Base-by-base conservation (phyloP, 2,888 invertebrate species). In the Agrotis exclamationis region DNA sequence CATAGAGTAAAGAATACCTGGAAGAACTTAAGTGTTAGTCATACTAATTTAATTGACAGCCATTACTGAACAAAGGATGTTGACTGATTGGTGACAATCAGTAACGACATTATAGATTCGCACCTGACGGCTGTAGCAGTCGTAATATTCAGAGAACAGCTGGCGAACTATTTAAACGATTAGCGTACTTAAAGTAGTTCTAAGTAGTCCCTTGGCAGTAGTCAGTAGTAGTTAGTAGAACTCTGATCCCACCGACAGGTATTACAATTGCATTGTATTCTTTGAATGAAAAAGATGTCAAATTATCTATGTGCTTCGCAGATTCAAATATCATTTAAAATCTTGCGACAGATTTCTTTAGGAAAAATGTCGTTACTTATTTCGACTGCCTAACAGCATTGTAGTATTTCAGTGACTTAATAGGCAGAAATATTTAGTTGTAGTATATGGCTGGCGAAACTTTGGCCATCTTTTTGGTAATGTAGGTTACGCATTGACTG, bases 71-170 rank as follows among this genome's bases (percentile, higher is more conserved):
- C 5, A 24, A 11, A 45, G 13, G 4, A 28, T 20, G 11, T 22
- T 33, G 18, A 14, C 20, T 63, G 20, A 47, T 63, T 22, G 20
- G 20, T n/a, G 16, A 18, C 20, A 28, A 22, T n/a, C n/a, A 39
- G 33, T 14, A 63, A 14, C 14, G 11, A 33, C 39, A 9, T 47
- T 22, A 45, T 13, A 48, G 39, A 14, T 39, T 22, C 13, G 14
- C 45, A 47, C 45, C 24, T 70, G 20, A n/a, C 13, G 14, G 14
- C 14, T 20, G 60, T 24, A 14, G 16, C 47, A 24, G 18, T 48
- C 2, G 45, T 54, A 50, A 33, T 58, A 18, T 75, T 75, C 77
- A 70, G 0, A 63, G 77, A 76, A 76, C 13, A 50, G 62, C 33
- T 63, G 58, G 77, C 70, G 33, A 47, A 48, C 62, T 16, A 18